A percentile compares a stretch with the other conserved stretches of the same genome.
phyloP scores from a whole-genome alignment of 2,888 invertebrate species.

The Eristalis intricaria region DNA sequence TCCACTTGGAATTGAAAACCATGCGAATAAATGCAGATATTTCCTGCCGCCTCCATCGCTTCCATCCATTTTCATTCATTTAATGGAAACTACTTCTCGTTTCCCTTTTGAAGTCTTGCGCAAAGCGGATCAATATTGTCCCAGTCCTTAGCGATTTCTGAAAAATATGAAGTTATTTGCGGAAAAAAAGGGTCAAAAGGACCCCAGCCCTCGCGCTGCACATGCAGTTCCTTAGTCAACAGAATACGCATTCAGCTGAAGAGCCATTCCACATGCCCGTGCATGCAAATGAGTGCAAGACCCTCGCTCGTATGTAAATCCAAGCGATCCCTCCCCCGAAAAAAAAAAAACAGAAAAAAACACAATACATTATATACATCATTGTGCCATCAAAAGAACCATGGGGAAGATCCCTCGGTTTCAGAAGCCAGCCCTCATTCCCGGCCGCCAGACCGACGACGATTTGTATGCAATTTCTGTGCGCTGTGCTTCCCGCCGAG shows the following conservation, averaged over 20 bases:
- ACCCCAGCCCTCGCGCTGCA: not conserved
- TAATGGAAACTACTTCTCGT: not conserved
- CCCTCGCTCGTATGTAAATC: not conserved
- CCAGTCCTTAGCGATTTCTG: not conserved
- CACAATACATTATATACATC: constrained; percentile 7
- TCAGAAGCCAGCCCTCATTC: constrained; percentile 38
- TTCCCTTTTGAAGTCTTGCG: not conserved
- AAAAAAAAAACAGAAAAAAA: not conserved
- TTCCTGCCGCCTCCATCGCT: not conserved
- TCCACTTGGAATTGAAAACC: not conserved
- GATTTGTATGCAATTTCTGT: constrained; percentile 59
- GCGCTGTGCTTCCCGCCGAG: constrained; percentile 25
- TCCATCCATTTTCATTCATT: not conserved
- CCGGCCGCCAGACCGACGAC: constrained; percentile 8
- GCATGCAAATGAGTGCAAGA: not conserved
- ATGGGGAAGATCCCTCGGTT: constrained; percentile 56
- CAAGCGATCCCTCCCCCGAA: constrained; percentile 1
- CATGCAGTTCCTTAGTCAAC: not conserved
- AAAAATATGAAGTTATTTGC: not conserved
- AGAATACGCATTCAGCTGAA: not conserved
- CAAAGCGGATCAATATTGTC: not conserved
- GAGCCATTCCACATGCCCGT: not conserved
- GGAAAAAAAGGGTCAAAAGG: not conserved
- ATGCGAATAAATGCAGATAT: not conserved
- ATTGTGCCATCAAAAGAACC: constrained; percentile 30